phyloP scores from a whole-genome alignment of 2,113 vertebrate genomes.

The Mungos mungo region DNA sequence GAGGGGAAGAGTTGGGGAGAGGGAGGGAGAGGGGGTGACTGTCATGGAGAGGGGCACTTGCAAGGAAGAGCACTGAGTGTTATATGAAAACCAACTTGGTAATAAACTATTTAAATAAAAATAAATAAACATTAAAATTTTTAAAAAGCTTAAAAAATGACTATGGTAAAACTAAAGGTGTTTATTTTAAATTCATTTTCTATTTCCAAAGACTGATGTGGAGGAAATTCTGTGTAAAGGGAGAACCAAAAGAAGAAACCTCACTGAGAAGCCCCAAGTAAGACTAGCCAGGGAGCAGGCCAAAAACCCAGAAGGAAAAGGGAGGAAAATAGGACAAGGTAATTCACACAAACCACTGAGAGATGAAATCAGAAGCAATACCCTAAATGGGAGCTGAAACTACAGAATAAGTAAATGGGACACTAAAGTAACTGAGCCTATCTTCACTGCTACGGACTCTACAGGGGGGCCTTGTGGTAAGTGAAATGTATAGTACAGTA shows the following conservation, averaged over 20 bases:
- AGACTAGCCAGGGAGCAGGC: not conserved
- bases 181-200: slow-evolving; percentile 20
- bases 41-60: too few species aligned
- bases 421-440: not conserved
- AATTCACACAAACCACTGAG: not conserved
- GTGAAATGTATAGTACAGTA: not conserved
- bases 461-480: not conserved
- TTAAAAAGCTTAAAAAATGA: too few species aligned
- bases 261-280: not conserved
- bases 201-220: not conserved
- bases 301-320: not conserved
- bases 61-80: too few species aligned
- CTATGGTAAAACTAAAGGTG: not conserved
- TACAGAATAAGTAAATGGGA: not conserved
- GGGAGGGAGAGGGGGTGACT: too few species aligned
- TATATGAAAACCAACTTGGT: too few species aligned
- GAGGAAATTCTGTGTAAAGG: not conserved
- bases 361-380: not conserved
- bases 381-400: not conserved
- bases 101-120: too few species aligned
- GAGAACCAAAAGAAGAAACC: not conserved
- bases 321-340: not conserved
- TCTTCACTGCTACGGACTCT: not conserved
- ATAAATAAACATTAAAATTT: too few species aligned
- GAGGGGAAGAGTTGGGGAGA: too few species aligned